These are phyloP conservation scores for Nyctibius grandis DNA, from an alignment of 2,797 vertebrate genomes.

Conservation along the genomic window DNA sequence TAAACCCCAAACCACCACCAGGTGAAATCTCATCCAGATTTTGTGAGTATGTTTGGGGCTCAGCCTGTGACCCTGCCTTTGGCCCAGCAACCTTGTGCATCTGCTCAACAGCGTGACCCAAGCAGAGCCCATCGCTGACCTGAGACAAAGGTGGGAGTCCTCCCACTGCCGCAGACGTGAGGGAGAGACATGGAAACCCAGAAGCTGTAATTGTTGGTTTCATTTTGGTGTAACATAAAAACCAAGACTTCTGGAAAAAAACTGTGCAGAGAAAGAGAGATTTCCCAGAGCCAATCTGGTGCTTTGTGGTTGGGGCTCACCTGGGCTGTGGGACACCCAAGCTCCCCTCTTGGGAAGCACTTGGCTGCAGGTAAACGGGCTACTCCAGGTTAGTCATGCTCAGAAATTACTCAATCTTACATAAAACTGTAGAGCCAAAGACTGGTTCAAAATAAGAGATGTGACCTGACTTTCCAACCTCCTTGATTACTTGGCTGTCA, in stretches of 20 bases:
- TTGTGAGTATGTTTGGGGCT: not conserved
- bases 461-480: not conserved
- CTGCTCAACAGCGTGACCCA: not conserved
- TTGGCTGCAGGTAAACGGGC: not conserved
- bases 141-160: fast-evolving
- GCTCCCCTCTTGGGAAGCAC: fast-evolving
- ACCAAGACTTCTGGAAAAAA: not conserved
- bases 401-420: not conserved
- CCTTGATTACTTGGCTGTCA: not conserved
- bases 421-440: not conserved
- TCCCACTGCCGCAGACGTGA: not conserved
- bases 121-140: not conserved
- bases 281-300: not conserved
- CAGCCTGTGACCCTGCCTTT: not conserved
- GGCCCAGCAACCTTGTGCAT: not conserved
- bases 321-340: not conserved
- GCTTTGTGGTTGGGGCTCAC: not conserved
- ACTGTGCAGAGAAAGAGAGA: not conserved
- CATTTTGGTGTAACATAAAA: not conserved
- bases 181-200: fast-evolving
- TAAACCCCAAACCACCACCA: not conserved
- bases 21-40: not conserved
- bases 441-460: not conserved
- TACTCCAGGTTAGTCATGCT: not conserved
- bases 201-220: not conserved